Conservation (phyloP, 2,888 invertebrate species). For the Ormyrus pomaceus region DNA sequence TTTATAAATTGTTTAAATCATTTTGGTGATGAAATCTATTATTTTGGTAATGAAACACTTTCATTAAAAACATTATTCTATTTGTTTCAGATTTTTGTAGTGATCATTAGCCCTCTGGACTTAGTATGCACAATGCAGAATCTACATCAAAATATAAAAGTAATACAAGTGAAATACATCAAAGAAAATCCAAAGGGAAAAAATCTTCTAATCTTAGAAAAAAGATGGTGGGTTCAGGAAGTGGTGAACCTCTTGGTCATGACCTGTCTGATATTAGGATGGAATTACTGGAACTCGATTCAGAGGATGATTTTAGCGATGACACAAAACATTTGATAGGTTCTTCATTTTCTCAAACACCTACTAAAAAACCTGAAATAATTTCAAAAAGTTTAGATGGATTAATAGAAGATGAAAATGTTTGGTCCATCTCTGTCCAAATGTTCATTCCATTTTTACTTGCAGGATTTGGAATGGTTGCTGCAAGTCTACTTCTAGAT, state of each 20-base stretch:
- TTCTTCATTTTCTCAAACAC: slow-evolving; percentile 57
- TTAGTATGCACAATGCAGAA: slow-evolving; percentile 69
- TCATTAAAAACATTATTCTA: not conserved
- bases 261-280: slow-evolving; percentile 65
- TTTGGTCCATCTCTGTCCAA: slow-evolving; percentile 85
- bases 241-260: slow-evolving; percentile 66
- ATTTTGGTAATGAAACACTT: too few relatives aligned
- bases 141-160: slow-evolving; percentile 57
- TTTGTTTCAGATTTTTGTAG: slow-evolving; percentile 43
- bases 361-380: slow-evolving; percentile 53
- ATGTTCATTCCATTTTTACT: slow-evolving; percentile 90
- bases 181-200: slow-evolving; percentile 63
- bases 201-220: slow-evolving; percentile 44
- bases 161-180: slow-evolving; percentile 62
- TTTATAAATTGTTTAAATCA: too few relatives aligned
- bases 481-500: slow-evolving; percentile 90
- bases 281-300: slow-evolving; percentile 67
- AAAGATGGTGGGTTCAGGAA: slow-evolving; percentile 72
- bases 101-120: slow-evolving; percentile 39
- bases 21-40: too few relatives aligned
- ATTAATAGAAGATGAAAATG: slow-evolving; percentile 76
- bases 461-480: slow-evolving; percentile 94
- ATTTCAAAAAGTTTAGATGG: slow-evolving; percentile 53
- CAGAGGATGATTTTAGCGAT: slow-evolving; percentile 65
- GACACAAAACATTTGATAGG: slow-evolving; percentile 67